A percentile compares a stretch with the other conserved stretches of the same genome.
These are phyloP conservation scores for Dolichomitus sp. DNA, from an alignment of 2,888 invertebrate genomes.

Conservation along the genomic window DNA sequence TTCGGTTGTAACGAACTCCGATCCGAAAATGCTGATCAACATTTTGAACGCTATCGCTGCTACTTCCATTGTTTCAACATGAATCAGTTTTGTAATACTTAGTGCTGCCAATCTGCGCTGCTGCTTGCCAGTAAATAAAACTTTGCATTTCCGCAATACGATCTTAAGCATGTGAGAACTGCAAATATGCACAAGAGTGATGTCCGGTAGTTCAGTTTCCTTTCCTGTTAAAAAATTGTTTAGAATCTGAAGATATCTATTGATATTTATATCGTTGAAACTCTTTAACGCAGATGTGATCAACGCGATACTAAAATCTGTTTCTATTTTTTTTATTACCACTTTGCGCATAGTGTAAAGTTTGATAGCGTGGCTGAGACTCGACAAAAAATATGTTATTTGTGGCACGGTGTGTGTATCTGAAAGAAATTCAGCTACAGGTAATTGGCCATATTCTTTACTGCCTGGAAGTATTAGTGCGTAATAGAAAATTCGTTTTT, in stretches of 20 bases:
- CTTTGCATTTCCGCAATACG: not conserved
- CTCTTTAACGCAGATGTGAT: not conserved
- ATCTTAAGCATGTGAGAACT: slow-evolving; percentile 14
- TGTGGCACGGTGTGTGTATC: slow-evolving; percentile 1
- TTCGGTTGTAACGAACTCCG: not conserved
- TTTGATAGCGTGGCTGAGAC: not conserved
- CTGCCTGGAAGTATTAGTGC: not conserved
- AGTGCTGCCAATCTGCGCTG: not conserved
- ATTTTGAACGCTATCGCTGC: not conserved
- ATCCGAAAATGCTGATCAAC: slow-evolving; percentile 8
- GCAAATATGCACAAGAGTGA: slow-evolving; percentile 1
- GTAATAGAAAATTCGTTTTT: not conserved
- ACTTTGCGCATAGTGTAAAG: not conserved
- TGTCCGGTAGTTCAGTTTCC: not conserved
- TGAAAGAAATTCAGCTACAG: not conserved
- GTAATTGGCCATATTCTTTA: not conserved
- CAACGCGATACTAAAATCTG: not conserved
- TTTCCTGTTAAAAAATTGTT: too few species aligned
- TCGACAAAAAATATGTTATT: not conserved
- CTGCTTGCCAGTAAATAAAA: not conserved
- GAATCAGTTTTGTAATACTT: not conserved
- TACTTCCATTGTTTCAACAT: slow-evolving; percentile 4
- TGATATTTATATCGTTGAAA: not conserved
- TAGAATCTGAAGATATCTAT: not conserved
- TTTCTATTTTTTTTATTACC: slow-evolving; percentile 8